Evolutionary conservation across 2,797 vertebrate species (phyloP), one percentile per base, ranked within the genome.

Genomic region (Schizothorax lantsangensis): DNA sequence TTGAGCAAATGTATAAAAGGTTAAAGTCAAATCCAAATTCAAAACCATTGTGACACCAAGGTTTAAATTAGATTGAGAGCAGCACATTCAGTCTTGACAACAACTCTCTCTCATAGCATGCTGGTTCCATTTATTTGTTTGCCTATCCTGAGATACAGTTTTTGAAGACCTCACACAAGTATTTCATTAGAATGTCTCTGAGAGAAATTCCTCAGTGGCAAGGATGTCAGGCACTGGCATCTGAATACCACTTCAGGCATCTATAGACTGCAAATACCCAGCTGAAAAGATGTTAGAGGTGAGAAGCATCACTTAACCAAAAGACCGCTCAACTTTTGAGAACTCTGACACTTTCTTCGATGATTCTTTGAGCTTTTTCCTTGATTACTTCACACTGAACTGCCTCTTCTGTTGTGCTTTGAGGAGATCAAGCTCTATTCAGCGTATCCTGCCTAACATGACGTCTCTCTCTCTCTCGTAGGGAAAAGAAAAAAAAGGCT

Each of bases 151-250:
- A 30, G 57, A 72, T 78, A 54, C 78, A 66, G 78, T 66, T 83
- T 83, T 85, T 30, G 6, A 79, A 19, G 69, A 73, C 85, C 11
- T 59, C 73, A 71, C 36, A 33, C 64, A 64, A 84, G 62, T 81
- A 78, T 86, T 89, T 88, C 77, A 89, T 89, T 88, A 81, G 77
- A 64, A 30, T 64, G 59, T 64, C 59, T 64, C 59, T 30, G n/a
- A 30, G 59, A 80, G 33, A 75, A 81, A 86, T 86, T 84, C 66
- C 26, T 88, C 84, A 57, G 30, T 43, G 81, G 54, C 26, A 52
- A 80, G 38, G 59, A 40, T 62, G 83, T 66, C 79, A 83, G 45
- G 15, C 19, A 71, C 59, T 77, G 69, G 81, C 17, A 47, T 38
- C 71, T 82, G 75, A 68, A 84, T 30, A 23, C 5, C 54, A 79